Base-by-base conservation (phyloP, 1,140 invertebrate species). In the Papilio helenus region DNA sequence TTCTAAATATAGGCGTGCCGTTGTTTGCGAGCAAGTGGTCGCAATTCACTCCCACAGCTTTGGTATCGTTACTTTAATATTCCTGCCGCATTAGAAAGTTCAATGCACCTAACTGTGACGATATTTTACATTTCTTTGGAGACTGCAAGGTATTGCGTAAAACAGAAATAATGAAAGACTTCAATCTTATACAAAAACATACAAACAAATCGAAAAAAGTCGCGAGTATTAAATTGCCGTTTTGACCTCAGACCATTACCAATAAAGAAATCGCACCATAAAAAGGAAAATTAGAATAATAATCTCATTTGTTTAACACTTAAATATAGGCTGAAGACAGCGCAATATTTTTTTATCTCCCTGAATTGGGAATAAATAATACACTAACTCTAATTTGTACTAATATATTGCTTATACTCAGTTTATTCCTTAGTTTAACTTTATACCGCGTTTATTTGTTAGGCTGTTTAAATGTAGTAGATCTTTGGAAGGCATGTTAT, bases 1-100 rank as follows among this genome's bases (percentile, higher is more conserved):
- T 74, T 74, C 72, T 74, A 74, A 74, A 74, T 74, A 74, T 74
- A 74, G 72, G 44, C 44, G 46, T 49, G 72, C 42, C 20, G 72
- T 74, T 74, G 23, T 49, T 23, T 74, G 72, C 72, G 72, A 1
- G 44, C 9, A 23, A 73, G 39, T 73, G 42, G 18, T 46, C 20
- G 42, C 72, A 46, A 44, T 73, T 46, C n/a, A 61, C 58, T 65
- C 61, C 61, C 61, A 68, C 26, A 68, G 61, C 26, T 34, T 68
- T 16, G 26, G 42, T 23, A 26, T 44, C 9, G 23, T 42, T 46
- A 74, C 14, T 74, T 46, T 23, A 74, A 49, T 74, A 74, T 74
- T 26, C 72, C 72, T 46, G 23, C 10, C 12, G 23, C 44, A 74
- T 51, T 51, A 49, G 39, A 44, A 9, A 51, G 72, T 49, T 74